Evolutionary conservation across 2,113 vertebrate species (phyloP).

Genomic region (Perca schrenkii): DNA sequence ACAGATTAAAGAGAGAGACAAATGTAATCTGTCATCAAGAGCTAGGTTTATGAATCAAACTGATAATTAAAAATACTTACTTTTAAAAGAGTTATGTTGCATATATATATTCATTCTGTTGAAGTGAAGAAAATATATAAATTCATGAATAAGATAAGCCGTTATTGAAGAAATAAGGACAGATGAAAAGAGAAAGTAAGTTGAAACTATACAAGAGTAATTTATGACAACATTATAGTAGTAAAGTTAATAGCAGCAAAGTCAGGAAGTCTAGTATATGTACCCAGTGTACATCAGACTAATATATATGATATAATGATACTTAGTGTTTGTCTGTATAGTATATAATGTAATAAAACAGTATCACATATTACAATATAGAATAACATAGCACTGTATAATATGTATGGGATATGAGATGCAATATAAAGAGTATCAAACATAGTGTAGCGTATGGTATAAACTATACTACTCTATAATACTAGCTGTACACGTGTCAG

Average conservation of each 20-base stretch:
- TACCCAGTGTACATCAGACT: neutral
- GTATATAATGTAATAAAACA: neutral
- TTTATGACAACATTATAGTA: neutral
- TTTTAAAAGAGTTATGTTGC: conserved; percentile 35
- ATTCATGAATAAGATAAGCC: no score
- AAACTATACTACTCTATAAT: neutral
- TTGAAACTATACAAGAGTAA: neutral
- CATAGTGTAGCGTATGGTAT: neutral
- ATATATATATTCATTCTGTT: conserved; percentile 60
- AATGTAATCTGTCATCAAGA: neutral
- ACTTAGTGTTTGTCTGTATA: neutral
- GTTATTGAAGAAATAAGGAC: no score
- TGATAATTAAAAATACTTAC: conserved; percentile 29
- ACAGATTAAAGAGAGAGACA: neutral
- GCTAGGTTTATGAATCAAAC: neutral
- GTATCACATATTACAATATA: neutral
- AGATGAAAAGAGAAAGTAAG: neutral
- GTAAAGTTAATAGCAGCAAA: neutral
- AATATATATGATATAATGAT: neutral
- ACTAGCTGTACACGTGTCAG: neutral
- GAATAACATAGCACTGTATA: neutral
- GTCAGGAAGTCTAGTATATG: neutral
- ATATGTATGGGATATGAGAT: neutral
- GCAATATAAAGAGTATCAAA: neutral
- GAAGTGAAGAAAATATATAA: neutral